These are phyloP conservation scores for Leucophora obtusa DNA, from an alignment of 2,888 invertebrate species.

Conservation along the genomic window DNA sequence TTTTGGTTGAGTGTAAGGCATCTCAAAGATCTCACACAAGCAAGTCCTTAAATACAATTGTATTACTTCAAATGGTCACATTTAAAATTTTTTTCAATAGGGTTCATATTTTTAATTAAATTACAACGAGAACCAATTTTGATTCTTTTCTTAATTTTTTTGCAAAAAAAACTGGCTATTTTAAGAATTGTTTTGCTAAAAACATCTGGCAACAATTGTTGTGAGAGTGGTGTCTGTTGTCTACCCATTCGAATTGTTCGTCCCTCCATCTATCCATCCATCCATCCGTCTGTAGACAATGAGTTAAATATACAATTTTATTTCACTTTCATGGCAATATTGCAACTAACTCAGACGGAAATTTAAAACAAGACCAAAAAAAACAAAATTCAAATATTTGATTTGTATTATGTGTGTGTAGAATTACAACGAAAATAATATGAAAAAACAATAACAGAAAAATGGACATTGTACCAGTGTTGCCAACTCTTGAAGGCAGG, in stretches of 20 bases:
- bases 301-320: constrained; percentile 12
- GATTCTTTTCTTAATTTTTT: too few species aligned
- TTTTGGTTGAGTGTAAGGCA: too few species aligned
- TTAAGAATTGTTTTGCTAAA: too few species aligned
- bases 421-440: not conserved
- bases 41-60: too few species aligned
- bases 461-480: constrained; percentile 32
- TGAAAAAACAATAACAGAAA: not conserved
- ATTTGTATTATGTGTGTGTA: not conserved
- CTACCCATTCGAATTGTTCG: not conserved
- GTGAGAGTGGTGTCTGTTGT: not conserved
- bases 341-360: constrained; percentile 21
- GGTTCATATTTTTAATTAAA: too few species aligned
- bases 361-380: constrained; percentile 18
- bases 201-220: too few species aligned
- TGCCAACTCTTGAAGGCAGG: too few species aligned
- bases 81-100: too few species aligned
- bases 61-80: too few species aligned
- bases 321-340: constrained; percentile 34
- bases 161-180: too few species aligned
- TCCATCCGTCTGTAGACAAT: constrained; percentile 11
- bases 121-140: too few species aligned
- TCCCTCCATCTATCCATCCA: not conserved
- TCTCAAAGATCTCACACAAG: too few species aligned
- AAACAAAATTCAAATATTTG: constrained; percentile 1